Conservation (phyloP, 2,888 invertebrate genomes). For the Lasioglossum oenotherae region DNA sequence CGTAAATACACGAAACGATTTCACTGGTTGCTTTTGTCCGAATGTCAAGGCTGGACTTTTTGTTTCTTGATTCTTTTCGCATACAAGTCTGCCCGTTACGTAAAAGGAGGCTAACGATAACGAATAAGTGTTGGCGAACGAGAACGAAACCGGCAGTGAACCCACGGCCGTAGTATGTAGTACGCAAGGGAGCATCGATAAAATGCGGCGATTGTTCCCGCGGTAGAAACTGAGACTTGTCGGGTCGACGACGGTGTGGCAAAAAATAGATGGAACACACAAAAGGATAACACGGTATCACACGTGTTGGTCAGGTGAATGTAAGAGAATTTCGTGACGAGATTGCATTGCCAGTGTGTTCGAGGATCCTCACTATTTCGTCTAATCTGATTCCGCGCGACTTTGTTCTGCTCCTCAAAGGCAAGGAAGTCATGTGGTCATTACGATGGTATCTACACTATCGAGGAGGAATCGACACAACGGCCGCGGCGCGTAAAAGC, state of each 20-base stretch:
- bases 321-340: slow-evolving; percentile 9
- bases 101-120: background rate
- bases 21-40: too few relatives aligned
- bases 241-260: background rate
- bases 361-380: background rate
- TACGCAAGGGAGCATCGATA: background rate
- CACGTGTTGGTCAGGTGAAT: background rate
- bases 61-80: too few relatives aligned
- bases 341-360: slow-evolving; percentile 2
- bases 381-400: slow-evolving; percentile 16
- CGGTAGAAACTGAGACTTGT: background rate
- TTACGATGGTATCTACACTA: slow-evolving; percentile 7
- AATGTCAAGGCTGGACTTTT: too few relatives aligned
- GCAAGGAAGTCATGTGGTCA: slow-evolving; percentile 15
- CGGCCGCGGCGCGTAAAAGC: slow-evolving; percentile 1
- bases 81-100: background rate
- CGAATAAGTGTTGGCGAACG: background rate
- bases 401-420: slow-evolving; percentile 7
- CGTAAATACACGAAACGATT: too few relatives aligned
- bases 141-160: background rate
- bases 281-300: slow-evolving; percentile 12
- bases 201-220: background rate
- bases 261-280: background rate
- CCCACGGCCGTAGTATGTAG: too few relatives aligned
- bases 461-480: slow-evolving; percentile 8